phyloP scores from a whole-genome alignment of 2,113 vertebrate genomes.

The Hippoglossus stenolepis region DNA sequence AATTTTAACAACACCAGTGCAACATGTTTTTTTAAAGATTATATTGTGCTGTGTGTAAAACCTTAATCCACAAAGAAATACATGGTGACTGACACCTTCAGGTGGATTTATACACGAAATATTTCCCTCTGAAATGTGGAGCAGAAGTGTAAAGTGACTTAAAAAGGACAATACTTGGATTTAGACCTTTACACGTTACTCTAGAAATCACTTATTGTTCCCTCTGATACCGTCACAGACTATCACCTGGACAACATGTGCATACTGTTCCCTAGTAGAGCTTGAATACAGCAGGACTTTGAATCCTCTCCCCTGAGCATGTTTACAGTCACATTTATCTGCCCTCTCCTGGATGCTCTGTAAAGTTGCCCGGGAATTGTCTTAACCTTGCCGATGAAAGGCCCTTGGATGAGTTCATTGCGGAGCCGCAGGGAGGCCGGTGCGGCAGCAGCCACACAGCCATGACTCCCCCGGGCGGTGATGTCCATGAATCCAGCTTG shows the following conservation, averaged over 20 bases:
- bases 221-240: background rate
- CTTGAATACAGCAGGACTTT: conserved; percentile 19
- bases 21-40: too few relatives aligned
- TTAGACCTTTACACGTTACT: too few relatives aligned
- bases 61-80: too few relatives aligned
- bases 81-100: too few relatives aligned
- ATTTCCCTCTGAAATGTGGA: background rate
- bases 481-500: conserved; percentile 69
- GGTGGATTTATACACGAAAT: too few relatives aligned
- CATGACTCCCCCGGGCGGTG: conserved; percentile 35
- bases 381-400: conserved; percentile 55
- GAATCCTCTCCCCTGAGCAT: conserved; percentile 12
- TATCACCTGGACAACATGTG: background rate
- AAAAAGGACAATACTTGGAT: too few relatives aligned
- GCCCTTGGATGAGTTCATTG: conserved; percentile 36
- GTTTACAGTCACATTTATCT: conserved; percentile 49
- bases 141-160: background rate
- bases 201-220: background rate
- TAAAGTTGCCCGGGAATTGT: conserved; percentile 40
- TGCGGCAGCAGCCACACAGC: conserved; percentile 26
- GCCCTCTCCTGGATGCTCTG: conserved; percentile 27
- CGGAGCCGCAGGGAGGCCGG: conserved; percentile 37
- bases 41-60: too few relatives aligned
- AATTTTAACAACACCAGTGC: too few relatives aligned
- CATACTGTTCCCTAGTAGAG: conserved; percentile 6